Percentiles rank a stretch among this genome's conserved stretches.
phyloP scores from a whole-genome alignment of 2,113 vertebrate species.

The Trematocara marginatum region DNA sequence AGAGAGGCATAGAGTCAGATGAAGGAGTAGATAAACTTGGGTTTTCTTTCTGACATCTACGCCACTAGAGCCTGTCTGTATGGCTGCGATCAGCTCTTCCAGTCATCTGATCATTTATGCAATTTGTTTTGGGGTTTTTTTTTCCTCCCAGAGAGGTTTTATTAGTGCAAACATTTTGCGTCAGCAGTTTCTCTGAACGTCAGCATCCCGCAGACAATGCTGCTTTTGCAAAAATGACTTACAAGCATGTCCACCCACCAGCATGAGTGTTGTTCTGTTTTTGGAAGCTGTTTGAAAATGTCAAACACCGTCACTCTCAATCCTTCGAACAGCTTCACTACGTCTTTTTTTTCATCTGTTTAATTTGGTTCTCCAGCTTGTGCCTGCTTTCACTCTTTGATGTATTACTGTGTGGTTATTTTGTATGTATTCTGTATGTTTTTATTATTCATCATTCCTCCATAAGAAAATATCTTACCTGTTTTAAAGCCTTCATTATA shows the following conservation, averaged over 20 bases:
- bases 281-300: slow-evolving; percentile 4
- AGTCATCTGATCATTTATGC: slow-evolving; percentile 34
- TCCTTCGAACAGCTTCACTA: not conserved
- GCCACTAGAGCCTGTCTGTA: not conserved
- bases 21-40: not conserved
- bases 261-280: not conserved
- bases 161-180: not conserved
- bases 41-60: not conserved
- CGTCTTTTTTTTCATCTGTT: not conserved
- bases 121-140: not conserved
- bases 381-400: not conserved
- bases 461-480: not conserved
- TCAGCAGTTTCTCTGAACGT: slow-evolving; percentile 6
- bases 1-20: not conserved
- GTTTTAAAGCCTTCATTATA: not conserved
- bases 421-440: not conserved
- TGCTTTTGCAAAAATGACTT: not conserved
- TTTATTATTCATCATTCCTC: not conserved
- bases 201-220: slow-evolving; percentile 15
- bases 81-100: not conserved
- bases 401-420: not conserved
- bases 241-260: slow-evolving; percentile 2
- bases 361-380: not conserved
- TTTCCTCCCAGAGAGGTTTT: not conserved
- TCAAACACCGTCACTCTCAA: not conserved